Evolutionary conservation across 2,113 vertebrate species (phyloP).

Genomic region (Upupa epops): DNA sequence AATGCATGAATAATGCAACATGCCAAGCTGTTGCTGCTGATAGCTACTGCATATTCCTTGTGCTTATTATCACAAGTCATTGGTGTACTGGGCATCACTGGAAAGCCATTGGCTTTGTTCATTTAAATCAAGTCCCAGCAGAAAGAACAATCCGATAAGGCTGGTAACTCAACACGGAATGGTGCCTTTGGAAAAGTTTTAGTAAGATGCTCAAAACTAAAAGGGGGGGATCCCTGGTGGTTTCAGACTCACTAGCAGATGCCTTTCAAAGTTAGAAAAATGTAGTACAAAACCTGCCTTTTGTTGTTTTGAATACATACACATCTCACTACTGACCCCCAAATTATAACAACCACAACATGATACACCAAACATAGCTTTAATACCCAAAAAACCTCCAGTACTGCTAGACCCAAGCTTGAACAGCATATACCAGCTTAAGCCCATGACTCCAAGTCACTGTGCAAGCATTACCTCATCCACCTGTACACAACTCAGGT

Average conservation of each 20-base stretch:
- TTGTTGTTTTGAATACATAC: background rate
- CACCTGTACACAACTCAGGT: accelerated
- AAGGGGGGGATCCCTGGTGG: background rate
- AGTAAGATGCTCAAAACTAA: background rate
- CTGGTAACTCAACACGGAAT: background rate
- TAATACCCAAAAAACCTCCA: background rate
- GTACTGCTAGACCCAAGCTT: background rate
- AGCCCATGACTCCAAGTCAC: background rate
- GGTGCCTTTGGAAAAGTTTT: background rate
- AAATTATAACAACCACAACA: background rate
- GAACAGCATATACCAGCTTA: background rate
- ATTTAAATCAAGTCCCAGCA: background rate
- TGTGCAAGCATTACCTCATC: background rate
- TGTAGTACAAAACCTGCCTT: background rate
- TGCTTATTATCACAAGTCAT: background rate
- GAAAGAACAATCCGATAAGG: background rate
- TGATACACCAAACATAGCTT: background rate
- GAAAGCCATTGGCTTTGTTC: background rate
- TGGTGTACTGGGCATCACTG: background rate
- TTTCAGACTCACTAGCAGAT: background rate
- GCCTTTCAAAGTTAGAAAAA: background rate
- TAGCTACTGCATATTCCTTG: background rate
- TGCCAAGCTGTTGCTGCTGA: accelerated
- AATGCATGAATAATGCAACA: background rate
- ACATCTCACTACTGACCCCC: background rate